Conservation (phyloP, 2,113 vertebrate genomes). For the Aleadryas rufinucha region DNA sequence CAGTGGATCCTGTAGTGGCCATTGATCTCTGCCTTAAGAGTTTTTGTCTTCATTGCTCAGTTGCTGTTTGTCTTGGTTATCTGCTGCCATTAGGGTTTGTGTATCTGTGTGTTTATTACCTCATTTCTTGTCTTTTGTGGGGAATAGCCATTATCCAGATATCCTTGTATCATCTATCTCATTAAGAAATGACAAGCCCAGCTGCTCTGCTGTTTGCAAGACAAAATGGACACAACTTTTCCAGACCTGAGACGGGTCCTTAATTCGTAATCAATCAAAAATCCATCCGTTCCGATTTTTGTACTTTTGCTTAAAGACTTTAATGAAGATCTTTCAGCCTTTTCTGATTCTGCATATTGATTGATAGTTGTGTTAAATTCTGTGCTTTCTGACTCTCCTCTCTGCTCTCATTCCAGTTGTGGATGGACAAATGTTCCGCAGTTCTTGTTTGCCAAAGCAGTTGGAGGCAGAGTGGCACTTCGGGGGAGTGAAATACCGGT, state of each 20-base stretch:
- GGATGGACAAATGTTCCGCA: slow-evolving; percentile 75
- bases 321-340: neutral
- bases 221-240: neutral
- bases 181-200: neutral
- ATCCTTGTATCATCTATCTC: neutral
- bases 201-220: neutral
- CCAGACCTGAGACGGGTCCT: neutral
- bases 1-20: neutral
- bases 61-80: neutral
- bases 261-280: neutral
- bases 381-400: neutral
- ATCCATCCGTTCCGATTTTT: neutral
- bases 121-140: neutral
- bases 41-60: neutral
- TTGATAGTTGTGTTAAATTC: neutral
- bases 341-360: neutral
- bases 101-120: neutral
- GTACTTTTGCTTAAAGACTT: neutral
- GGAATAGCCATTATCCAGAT: neutral
- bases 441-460: slow-evolving; percentile 91
- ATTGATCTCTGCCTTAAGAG: neutral
- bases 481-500: slow-evolving; percentile 86
- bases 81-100: neutral
- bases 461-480: slow-evolving; percentile 90
- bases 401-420: slow-evolving; percentile 55